These are phyloP conservation scores for Aythya baeri DNA, from an alignment of 2,113 vertebrate genomes.

Conservation along the genomic window DNA sequence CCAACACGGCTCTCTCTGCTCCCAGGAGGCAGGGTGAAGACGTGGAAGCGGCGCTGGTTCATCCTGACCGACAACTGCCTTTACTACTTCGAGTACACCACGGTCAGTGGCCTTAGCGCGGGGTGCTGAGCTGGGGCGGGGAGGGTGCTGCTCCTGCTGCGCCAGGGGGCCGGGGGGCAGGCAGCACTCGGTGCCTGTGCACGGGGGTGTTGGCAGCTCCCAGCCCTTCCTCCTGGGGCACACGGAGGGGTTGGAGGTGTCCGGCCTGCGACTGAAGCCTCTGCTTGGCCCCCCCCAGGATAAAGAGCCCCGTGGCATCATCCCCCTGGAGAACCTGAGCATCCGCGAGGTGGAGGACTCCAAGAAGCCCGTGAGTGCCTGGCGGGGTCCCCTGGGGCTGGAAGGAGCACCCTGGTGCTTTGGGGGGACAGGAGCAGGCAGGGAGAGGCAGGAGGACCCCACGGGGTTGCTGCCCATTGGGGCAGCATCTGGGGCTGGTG, in stretches of 20 bases:
- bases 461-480: fast-evolving
- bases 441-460: not conserved
- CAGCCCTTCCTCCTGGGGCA: not conserved
- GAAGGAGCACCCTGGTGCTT: not conserved
- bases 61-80: conserved; percentile 99
- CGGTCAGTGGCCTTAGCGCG: conserved; percentile 78
- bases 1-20: conserved; percentile 39
- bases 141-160: too few relatives aligned
- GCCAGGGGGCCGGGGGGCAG: not conserved
- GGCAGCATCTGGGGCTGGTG: not conserved
- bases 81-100: conserved; percentile 99
- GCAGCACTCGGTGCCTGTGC: fast-evolving
- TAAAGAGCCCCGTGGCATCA: conserved; percentile 97
- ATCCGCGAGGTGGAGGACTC: conserved; percentile 96
- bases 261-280: not conserved
- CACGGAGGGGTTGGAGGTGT: fast-evolving
- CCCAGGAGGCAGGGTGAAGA: conserved; percentile 96
- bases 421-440: not conserved
- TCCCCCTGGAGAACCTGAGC: conserved; percentile 96
- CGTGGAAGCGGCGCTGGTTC: conserved; percentile 98
- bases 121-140: not conserved
- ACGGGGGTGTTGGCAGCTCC: not conserved
- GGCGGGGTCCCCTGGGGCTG: fast-evolving
- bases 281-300: conserved; percentile 77
- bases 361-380: conserved; percentile 88